A percentile compares a stretch with the other conserved stretches of the same genome.
Conservation (phyloP, 2,797 vertebrate species). For the Enteromius unitaeniatus region DNA sequence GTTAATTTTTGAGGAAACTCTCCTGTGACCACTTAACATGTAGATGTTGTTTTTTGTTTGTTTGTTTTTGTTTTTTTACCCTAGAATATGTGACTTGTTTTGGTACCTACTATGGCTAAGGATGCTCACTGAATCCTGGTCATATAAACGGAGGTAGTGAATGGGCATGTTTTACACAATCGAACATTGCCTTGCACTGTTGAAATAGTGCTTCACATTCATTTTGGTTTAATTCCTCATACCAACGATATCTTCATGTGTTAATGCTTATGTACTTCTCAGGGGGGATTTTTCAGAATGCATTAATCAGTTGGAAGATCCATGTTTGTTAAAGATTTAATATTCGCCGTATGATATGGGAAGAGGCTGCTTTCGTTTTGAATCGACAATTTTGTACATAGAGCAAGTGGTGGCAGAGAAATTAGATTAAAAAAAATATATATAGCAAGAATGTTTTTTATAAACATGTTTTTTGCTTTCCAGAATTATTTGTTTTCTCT, state of each 20-base stretch:
- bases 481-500: constrained; percentile 18
- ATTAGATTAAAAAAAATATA: not conserved
- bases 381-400: constrained; percentile 50
- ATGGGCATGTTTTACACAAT: constrained; percentile 7
- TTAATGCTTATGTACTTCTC: constrained; percentile 47
- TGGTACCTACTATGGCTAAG: not conserved
- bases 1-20: not conserved
- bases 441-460: constrained; percentile 18
- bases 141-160: not conserved
- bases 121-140: not conserved
- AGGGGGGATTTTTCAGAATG: constrained; percentile 51
- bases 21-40: not conserved
- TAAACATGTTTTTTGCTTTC: constrained; percentile 17
- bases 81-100: constrained; percentile 12
- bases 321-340: constrained; percentile 36
- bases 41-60: not conserved
- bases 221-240: constrained; percentile 11
- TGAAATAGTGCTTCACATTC: not conserved
- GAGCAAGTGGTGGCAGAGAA: constrained; percentile 10
- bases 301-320: constrained; percentile 37
- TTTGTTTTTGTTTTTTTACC: not conserved
- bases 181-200: not conserved
- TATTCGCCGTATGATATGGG: constrained; percentile 25
- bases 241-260: constrained; percentile 7
- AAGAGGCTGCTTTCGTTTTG: constrained; percentile 27